Evolutionary conservation across 2,797 vertebrate genomes (phyloP).

Genomic region (Antennarius maculatus): DNA sequence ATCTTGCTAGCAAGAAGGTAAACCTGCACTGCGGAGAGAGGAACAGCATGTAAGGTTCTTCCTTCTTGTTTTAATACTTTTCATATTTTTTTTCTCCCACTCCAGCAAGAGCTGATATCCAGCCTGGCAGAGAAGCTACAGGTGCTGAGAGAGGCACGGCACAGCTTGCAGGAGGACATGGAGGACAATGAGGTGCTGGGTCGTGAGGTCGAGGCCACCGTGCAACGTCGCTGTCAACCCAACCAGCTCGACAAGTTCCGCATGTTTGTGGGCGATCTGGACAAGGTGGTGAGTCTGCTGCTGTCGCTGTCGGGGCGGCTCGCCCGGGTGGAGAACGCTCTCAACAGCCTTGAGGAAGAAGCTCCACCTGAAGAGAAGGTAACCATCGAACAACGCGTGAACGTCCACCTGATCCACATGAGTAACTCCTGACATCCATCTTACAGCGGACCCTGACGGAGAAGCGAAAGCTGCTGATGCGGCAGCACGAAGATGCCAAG

Average conservation of each 20-base stretch:
- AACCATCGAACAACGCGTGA: not conserved
- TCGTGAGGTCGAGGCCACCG: conserved; percentile 88
- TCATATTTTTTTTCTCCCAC: not conserved
- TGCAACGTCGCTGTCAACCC: conserved; percentile 88
- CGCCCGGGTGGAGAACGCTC: conserved; percentile 92
- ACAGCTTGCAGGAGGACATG: conserved; percentile 91
- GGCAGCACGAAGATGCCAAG: conserved; percentile 92
- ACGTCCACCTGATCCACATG: not conserved
- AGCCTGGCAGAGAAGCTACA: conserved; percentile 91
- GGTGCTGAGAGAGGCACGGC: conserved; percentile 88
- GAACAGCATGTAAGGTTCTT: not conserved
- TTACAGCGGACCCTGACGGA: conserved; percentile 86
- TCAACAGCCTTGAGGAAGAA: conserved; percentile 88
- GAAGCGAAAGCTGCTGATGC: conserved; percentile 90
- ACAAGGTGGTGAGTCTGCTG: conserved; percentile 96
- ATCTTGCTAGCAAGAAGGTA: conserved; percentile 94
- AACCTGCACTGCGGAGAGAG: not conserved
- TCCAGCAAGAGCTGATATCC: conserved; percentile 91
- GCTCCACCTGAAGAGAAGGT: conserved; percentile 88
- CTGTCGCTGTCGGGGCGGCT: conserved; percentile 92
- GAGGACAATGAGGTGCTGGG: conserved; percentile 90
- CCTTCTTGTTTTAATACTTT: too few species aligned
- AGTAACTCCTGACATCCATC: not conserved
- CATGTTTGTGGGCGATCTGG: conserved; percentile 95
- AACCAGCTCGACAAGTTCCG: conserved; percentile 94